A percentile compares a stretch with the other conserved stretches of the same genome.
Conservation (phyloP, 2,888 invertebrate species). For the Adelognathus sp. region DNA sequence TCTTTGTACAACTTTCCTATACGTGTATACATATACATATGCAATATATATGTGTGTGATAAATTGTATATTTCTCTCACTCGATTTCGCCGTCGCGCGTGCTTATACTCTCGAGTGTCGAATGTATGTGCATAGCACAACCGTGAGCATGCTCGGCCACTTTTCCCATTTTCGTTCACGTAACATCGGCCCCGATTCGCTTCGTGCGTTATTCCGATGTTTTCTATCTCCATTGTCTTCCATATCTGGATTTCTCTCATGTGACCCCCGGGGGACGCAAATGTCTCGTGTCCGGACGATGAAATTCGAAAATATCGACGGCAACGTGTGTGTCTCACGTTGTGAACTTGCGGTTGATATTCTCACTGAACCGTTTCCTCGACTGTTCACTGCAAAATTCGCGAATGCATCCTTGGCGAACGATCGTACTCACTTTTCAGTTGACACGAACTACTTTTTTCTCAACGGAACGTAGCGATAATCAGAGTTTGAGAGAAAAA, state of each 20-base stretch:
- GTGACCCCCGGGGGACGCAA: not conserved
- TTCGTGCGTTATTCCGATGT: conserved; percentile 17
- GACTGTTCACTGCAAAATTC: no score
- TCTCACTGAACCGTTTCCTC: not conserved
- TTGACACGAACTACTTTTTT: no score
- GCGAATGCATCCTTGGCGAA: no score
- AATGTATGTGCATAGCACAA: conserved; percentile 19
- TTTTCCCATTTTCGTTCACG: conserved; percentile 31
- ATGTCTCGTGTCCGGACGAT: not conserved
- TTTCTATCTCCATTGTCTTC: not conserved
- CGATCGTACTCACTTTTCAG: no score
- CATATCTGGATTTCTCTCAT: not conserved
- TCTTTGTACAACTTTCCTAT: conserved; percentile 12
- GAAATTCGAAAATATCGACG: not conserved
- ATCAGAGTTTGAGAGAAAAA: no score
- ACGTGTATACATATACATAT: no score
- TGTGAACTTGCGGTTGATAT: not conserved
- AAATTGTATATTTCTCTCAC: conserved; percentile 19
- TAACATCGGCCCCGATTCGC: not conserved
- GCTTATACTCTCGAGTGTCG: conserved; percentile 19
- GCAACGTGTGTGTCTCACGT: not conserved
- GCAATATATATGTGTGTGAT: conserved; percentile 7
- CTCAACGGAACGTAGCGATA: no score
- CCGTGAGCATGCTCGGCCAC: conserved; percentile 9
- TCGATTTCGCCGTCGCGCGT: conserved; percentile 3